Conservation (phyloP, 2,797 vertebrate genomes). For the Phoeniculus purpureus region DNA sequence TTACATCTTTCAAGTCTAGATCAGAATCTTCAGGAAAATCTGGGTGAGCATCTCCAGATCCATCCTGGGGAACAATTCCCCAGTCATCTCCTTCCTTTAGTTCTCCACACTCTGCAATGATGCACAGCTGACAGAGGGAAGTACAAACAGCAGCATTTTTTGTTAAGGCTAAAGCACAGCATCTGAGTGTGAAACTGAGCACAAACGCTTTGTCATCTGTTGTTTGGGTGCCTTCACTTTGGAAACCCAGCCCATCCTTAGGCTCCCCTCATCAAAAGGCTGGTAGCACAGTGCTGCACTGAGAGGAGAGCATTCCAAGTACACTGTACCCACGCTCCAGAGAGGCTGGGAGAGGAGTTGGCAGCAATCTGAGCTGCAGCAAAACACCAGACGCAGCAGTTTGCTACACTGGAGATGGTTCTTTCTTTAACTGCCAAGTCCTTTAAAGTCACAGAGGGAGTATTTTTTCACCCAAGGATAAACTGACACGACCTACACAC, state of each 20-base stretch:
- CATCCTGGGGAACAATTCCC: slow-evolving; percentile 81
- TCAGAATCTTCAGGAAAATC: slow-evolving; percentile 95
- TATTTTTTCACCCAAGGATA: background rate
- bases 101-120: slow-evolving; percentile 91
- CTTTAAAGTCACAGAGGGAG: background rate
- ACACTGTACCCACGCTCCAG: background rate
- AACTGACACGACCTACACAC: background rate
- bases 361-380: slow-evolving; percentile 7
- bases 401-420: background rate
- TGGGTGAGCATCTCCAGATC: slow-evolving; percentile 87
- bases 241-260: background rate
- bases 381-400: background rate
- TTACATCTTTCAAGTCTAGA: slow-evolving; percentile 89
- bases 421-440: background rate
- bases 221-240: slow-evolving; percentile 5
- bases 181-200: background rate
- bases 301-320: slow-evolving; percentile 1
- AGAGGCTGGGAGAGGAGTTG: background rate
- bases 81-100: slow-evolving; percentile 89
- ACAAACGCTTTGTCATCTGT: slow-evolving; percentile 16
- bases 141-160: background rate
- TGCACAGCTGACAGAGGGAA: slow-evolving; percentile 80
- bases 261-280: background rate
- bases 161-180: background rate
- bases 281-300: background rate